These are phyloP conservation scores for Gambusia holbrooki DNA, from an alignment of 2,113 vertebrate species.

Conservation along the genomic window DNA sequence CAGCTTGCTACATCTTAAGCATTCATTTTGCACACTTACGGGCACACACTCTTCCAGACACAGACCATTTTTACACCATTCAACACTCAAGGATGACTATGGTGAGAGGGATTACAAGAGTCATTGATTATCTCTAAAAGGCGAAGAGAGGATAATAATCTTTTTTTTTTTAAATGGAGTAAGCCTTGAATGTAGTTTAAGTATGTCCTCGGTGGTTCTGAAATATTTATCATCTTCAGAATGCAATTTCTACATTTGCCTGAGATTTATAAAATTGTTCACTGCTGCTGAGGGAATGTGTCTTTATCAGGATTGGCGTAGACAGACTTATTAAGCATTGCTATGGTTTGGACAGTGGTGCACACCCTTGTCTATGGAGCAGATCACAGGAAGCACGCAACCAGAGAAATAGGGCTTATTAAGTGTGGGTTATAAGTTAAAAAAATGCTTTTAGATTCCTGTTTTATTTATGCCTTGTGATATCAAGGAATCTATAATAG, in stretches of 20 bases:
- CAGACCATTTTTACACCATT: conserved; percentile 68
- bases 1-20: conserved; percentile 66
- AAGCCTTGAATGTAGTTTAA: conserved; percentile 76
- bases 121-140: conserved; percentile 85
- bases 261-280: conserved; percentile 68
- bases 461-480: conserved; percentile 69
- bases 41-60: conserved; percentile 18
- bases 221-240: conserved; percentile 82
- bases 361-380: conserved; percentile 59
- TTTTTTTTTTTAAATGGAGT: conserved; percentile 45
- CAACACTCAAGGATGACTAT: conserved; percentile 58
- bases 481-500: conserved; percentile 65
- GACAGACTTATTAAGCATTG: conserved; percentile 78
- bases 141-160: conserved; percentile 79
- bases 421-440: conserved; percentile 61
- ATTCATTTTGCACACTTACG: conserved; percentile 70
- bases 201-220: conserved; percentile 76
- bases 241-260: conserved; percentile 79
- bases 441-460: conserved; percentile 50
- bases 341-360: conserved; percentile 62
- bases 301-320: conserved; percentile 79
- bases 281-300: conserved; percentile 53
- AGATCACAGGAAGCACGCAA: conserved; percentile 64
- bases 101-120: conserved; percentile 71
- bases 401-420: conserved; percentile 58